Base-by-base conservation (phyloP, 2,888 invertebrate species). In the Caenorhabditis sp. region DNA sequence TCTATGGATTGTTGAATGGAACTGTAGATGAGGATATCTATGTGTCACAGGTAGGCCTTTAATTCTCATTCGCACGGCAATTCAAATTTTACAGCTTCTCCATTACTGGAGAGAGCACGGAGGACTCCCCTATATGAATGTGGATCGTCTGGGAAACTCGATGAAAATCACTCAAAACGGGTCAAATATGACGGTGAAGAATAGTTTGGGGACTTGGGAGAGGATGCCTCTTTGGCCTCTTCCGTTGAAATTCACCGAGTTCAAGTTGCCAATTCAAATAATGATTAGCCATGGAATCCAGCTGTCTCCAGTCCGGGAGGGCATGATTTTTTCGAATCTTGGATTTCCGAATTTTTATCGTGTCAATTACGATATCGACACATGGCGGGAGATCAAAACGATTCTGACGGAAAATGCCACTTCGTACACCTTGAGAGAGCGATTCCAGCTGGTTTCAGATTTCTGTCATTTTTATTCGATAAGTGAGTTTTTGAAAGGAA, bases 251-350 rank as follows among this genome's bases (percentile, higher is more conserved):
- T 87, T 87, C 69, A 84, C 85, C 22, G 84, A 85, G 38, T 87
- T 87, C 82, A 81, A 84, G 38, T 66, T 87, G 4, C 87, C 87
- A 2, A 74, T 86, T 35, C 64, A 84, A 22, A 69, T 87, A 24
- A 87, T 87, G 87, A 68, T 87, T 14, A 86, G 86, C 59, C 85
- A 87, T 31, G 85, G 84, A 12, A 80, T 87, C 16, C 85, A 87
- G 24, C 24, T 87, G 28, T 84, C 85, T 1, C 86, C 86, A 2
- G 81, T 87, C 0, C 59, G 85, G 24, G 86, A 86, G 12, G 85
- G 82, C 1, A 49, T 76, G 10, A 75, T 84, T 10, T 84, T 81
- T 19, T 58, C 77, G 2, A 84, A 81, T 73, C 51, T 81, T 47
- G 87, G 87, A 2, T 86, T 87, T 58, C 35, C 51, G 0, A 80